Conservation (phyloP, 1,140 invertebrate genomes). For the Asbolus verrucosus region DNA sequence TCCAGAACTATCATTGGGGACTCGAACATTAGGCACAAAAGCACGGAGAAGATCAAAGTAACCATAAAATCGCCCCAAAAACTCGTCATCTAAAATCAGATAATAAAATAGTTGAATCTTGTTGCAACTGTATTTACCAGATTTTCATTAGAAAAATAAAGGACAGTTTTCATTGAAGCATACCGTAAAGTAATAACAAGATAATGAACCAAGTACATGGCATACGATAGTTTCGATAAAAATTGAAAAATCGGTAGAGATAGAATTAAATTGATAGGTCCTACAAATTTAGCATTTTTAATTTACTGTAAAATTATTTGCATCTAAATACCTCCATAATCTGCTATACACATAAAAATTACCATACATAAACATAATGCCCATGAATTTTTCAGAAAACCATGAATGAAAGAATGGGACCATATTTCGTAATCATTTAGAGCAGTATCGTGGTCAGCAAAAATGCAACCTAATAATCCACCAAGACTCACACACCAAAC, state of each 20-base stretch:
- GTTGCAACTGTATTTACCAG: not conserved
- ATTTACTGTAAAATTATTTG: too few species aligned
- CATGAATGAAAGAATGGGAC: slow-evolving; percentile 24
- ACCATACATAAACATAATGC: slow-evolving; percentile 21
- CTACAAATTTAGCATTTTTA: too few species aligned
- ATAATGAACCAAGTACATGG: slow-evolving; percentile 47
- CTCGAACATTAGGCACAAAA: slow-evolving; percentile 33
- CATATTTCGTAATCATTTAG: not conserved
- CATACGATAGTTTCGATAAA: slow-evolving; percentile 38
- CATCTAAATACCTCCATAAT: slow-evolving; percentile 44
- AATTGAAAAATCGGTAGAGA: slow-evolving; percentile 41
- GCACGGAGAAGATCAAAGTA: slow-evolving; percentile 16
- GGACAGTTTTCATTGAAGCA: not conserved
- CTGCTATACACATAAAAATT: slow-evolving; percentile 41
- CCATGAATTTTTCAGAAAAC: slow-evolving; percentile 38
- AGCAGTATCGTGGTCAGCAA: not conserved
- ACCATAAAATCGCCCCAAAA: slow-evolving; percentile 36
- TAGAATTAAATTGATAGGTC: too few species aligned
- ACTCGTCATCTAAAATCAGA: not conserved
- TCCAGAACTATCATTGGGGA: slow-evolving; percentile 33
- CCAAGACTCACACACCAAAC: slow-evolving; percentile 16
- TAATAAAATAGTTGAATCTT: not conserved
- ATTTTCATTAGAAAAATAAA: not conserved
- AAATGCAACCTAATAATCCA: slow-evolving; percentile 7
- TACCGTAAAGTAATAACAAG: slow-evolving; percentile 7